Conservation (phyloP, 1,140 invertebrate genomes). For the Lucilia cuprina region DNA sequence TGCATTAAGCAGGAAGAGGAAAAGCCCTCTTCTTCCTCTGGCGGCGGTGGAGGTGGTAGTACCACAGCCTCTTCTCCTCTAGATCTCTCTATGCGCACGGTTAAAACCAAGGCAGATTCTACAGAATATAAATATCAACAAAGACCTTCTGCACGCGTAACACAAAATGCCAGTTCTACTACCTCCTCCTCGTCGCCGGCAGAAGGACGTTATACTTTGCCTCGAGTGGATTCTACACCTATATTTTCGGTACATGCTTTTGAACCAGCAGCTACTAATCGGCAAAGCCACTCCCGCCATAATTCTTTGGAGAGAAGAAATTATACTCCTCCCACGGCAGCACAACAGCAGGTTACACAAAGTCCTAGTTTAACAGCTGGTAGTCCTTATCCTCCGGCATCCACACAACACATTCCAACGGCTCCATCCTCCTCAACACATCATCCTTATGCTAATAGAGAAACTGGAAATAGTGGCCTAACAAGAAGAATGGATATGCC, state of each 20-base stretch:
- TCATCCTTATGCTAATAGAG: background rate
- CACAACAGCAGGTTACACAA: background rate
- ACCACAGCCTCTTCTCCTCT: constrained; percentile 68
- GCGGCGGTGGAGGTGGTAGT: background rate
- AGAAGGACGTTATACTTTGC: constrained; percentile 54
- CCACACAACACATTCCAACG: background rate
- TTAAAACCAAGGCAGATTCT: constrained; percentile 84
- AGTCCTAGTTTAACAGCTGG: background rate
- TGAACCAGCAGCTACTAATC: background rate
- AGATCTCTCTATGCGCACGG: constrained; percentile 85
- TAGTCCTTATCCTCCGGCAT: background rate
- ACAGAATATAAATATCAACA: constrained; percentile 74
- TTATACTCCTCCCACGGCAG: background rate
- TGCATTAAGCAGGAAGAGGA: constrained; percentile 22
- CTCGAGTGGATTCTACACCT: constrained; percentile 69
- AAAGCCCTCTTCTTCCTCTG: background rate
- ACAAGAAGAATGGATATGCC: background rate
- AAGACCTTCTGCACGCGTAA: background rate
- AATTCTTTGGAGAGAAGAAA: constrained; percentile 11
- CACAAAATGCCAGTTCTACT: too few species aligned
- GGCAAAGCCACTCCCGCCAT: background rate
- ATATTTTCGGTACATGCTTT: constrained; percentile 64
- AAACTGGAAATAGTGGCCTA: background rate
- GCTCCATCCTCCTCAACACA: background rate
- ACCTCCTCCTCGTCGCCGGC: constrained; percentile 42